phyloP scores from a whole-genome alignment of 2,113 vertebrate species.

The Brachypteracias leptosomus region DNA sequence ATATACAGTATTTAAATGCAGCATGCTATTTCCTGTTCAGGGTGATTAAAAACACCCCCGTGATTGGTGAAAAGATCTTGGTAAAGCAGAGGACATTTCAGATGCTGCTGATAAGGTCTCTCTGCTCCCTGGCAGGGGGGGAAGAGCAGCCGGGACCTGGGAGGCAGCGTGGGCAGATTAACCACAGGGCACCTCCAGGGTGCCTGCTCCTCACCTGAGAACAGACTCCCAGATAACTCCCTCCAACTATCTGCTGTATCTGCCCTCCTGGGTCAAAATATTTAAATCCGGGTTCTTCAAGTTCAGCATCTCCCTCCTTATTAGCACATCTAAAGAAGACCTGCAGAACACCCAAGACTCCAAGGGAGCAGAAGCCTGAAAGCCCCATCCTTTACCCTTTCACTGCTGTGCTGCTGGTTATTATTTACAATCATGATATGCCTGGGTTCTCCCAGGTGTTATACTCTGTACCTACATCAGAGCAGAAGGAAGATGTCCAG shows the following conservation, averaged over 20 bases:
- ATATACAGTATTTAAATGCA: slow-evolving; percentile 62
- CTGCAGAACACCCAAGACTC: neutral
- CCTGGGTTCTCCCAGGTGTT: accelerated
- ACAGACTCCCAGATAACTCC: neutral
- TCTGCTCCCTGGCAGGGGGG: neutral
- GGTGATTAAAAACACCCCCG: slow-evolving; percentile 57
- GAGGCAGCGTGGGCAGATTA: neutral
- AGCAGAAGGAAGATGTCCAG: neutral
- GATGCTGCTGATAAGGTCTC: slow-evolving; percentile 30
- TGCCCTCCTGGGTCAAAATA: neutral
- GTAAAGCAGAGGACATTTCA: neutral
- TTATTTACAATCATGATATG: accelerated
- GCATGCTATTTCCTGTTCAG: slow-evolving; percentile 61
- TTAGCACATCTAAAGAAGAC: slow-evolving; percentile 20
- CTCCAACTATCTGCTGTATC: neutral
- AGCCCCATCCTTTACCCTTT: neutral
- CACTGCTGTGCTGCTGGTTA: neutral
- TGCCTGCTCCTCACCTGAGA: neutral
- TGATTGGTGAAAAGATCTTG: neutral
- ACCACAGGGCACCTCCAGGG: neutral
- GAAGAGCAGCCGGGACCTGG: neutral
- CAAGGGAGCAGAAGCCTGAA: neutral
- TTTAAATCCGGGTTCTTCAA: neutral
- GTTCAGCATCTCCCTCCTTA: neutral
- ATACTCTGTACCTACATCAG: accelerated